These are phyloP conservation scores for Chaitophorus viminalis DNA, from an alignment of 2,888 invertebrate species.

Conservation along the genomic window DNA sequence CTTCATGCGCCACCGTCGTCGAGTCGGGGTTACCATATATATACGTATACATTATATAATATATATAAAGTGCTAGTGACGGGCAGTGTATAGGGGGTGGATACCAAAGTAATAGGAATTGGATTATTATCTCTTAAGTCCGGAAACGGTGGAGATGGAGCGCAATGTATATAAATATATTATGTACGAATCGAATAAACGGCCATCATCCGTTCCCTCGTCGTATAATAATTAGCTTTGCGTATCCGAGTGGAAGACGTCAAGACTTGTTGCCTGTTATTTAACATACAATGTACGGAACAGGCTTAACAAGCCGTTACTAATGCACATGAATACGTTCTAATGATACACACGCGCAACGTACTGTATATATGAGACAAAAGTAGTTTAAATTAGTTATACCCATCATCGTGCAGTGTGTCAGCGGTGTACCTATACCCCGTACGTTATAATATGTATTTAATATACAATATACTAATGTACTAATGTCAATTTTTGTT, in stretches of 20 bases:
- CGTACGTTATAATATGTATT: background rate
- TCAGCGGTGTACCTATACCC: background rate
- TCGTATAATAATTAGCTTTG: conserved; percentile 53
- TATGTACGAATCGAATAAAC: conserved; percentile 29
- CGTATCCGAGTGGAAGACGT: conserved; percentile 44
- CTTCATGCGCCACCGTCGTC: too few relatives aligned
- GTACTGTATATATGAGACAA: background rate
- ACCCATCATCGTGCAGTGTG: background rate
- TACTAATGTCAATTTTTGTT: conserved; percentile 31
- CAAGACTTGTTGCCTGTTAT: conserved; percentile 60
- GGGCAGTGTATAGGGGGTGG: background rate
- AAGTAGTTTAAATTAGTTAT: conserved; percentile 57
- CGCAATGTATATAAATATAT: background rate
- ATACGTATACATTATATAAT: background rate
- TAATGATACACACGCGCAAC: conserved; percentile 44
- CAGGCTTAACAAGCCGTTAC: conserved; percentile 57
- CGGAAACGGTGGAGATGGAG: conserved; percentile 17
- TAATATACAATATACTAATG: too few relatives aligned
- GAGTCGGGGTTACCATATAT: too few relatives aligned
- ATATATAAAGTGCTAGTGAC: background rate
- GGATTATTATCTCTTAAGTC: background rate
- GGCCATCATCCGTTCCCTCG: conserved; percentile 15
- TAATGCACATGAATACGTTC: conserved; percentile 56
- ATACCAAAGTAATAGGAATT: background rate
- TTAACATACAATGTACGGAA: conserved; percentile 53